Evolutionary conservation across 2,797 vertebrate genomes (phyloP).

Genomic region (Thaleichthys pacificus): DNA sequence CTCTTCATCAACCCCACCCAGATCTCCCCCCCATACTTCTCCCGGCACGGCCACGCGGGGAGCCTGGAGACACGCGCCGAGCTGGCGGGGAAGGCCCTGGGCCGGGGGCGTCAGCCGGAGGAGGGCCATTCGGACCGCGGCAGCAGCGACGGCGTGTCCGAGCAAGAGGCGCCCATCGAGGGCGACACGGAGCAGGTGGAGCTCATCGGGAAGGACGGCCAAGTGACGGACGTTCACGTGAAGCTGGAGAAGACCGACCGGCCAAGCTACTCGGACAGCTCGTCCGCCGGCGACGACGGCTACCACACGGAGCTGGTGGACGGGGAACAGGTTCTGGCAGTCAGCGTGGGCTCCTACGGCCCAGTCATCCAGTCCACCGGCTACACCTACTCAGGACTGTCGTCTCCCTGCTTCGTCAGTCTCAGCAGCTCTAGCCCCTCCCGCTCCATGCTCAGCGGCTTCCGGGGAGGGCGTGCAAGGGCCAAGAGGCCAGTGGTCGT

Average conservation of each 20-base stretch:
- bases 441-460: conserved; percentile 91
- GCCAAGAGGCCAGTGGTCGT: conserved; percentile 80
- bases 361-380: conserved; percentile 88
- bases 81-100: conserved; percentile 69
- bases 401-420: conserved; percentile 83
- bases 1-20: conserved; percentile 95
- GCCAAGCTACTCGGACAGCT: conserved; percentile 95
- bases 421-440: conserved; percentile 91
- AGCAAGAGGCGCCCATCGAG: conserved; percentile 92
- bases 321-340: conserved; percentile 93
- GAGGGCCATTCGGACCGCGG: conserved; percentile 96
- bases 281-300: conserved; percentile 94
- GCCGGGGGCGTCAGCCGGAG: conserved; percentile 76
- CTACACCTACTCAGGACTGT: conserved; percentile 85
- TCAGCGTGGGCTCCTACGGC: conserved; percentile 94
- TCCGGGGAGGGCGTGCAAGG: conserved; percentile 87
- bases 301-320: conserved; percentile 98
- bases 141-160: conserved; percentile 91
- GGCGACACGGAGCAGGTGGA: conserved; percentile 91
- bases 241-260: conserved; percentile 93
- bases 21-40: conserved; percentile 93
- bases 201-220: conserved; percentile 87
- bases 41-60: conserved; percentile 78
- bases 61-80: conserved; percentile 71
- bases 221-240: conserved; percentile 90